Percentiles rank a stretch among this genome's conserved stretches.
Conservation (phyloP, 2,888 invertebrate genomes). For the Adineta ricciae region DNA sequence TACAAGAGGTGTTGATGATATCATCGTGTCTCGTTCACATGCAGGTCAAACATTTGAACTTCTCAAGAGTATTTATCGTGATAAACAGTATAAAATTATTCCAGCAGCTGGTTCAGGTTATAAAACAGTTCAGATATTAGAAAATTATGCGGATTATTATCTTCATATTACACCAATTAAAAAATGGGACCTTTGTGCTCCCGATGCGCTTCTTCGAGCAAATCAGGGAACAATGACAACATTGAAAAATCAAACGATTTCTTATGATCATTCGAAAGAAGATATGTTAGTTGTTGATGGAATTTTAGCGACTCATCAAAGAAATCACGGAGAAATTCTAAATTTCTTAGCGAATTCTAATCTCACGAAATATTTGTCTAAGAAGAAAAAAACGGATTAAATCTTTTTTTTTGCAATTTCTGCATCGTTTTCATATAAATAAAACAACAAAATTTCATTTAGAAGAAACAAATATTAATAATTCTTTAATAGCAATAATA, state of each 20-base stretch:
- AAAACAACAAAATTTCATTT: no score
- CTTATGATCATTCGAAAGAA: slow-evolving; percentile 53
- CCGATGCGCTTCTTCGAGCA: slow-evolving; percentile 51
- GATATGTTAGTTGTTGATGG: neutral
- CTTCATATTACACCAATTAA: slow-evolving; percentile 83
- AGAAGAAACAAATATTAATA: no score
- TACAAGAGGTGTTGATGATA: slow-evolving; percentile 39
- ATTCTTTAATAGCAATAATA: no score
- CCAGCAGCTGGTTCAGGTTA: slow-evolving; percentile 78
- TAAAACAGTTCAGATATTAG: slow-evolving; percentile 65
- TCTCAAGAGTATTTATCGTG: slow-evolving; percentile 61
- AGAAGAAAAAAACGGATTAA: neutral
- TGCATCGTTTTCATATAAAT: neutral
- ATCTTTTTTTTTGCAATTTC: neutral
- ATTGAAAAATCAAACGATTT: slow-evolving; percentile 59
- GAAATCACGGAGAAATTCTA: neutral
- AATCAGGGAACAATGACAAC: slow-evolving; percentile 72
- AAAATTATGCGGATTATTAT: slow-evolving; percentile 75
- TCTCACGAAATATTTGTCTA: neutral
- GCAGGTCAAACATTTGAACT: slow-evolving; percentile 67
- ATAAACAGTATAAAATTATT: slow-evolving; percentile 56
- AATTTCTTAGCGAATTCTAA: neutral
- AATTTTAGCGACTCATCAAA: neutral
- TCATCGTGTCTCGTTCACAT: slow-evolving; percentile 79
- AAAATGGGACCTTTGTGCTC: slow-evolving; percentile 95